phyloP scores from a whole-genome alignment of 2,888 invertebrate species.

The Ormyrus nitidulus region DNA sequence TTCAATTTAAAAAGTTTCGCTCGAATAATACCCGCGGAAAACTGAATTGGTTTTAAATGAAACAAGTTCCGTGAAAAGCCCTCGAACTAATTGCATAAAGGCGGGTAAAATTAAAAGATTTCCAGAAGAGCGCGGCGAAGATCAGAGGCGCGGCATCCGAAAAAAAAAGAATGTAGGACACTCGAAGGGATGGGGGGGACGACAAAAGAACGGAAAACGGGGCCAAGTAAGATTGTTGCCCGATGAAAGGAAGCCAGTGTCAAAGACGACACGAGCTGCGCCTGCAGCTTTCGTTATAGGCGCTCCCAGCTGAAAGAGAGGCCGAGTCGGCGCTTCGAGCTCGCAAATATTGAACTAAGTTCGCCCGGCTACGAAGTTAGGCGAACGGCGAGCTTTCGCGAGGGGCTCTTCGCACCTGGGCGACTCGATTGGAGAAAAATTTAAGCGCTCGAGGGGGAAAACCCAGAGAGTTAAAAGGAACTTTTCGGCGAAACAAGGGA shows the following conservation, averaged over 20 bases:
- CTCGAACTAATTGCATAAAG: conserved; percentile 36
- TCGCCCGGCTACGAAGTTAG: not conserved
- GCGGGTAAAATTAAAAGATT: conserved; percentile 21
- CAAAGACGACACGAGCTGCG: conserved; percentile 17
- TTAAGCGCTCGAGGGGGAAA: too few species aligned
- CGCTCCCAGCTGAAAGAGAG: too few species aligned
- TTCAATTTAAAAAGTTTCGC: conserved; percentile 38
- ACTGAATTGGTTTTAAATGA: conserved; percentile 21
- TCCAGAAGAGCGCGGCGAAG: not conserved
- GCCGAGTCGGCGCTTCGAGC: conserved; percentile 1
- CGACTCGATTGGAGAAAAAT: too few species aligned
- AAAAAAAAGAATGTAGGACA: conserved; percentile 3
- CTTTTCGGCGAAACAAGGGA: too few species aligned
- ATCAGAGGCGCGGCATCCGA: not conserved
- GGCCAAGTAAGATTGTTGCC: not conserved
- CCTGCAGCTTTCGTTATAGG: not conserved
- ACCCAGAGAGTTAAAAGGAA: too few species aligned
- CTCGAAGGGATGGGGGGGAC: not conserved
- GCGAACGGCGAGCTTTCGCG: too few species aligned
- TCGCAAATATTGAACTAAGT: conserved; percentile 44
- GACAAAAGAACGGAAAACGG: not conserved
- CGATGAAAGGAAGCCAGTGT: not conserved
- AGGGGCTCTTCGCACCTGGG: too few species aligned
- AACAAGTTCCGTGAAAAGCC: conserved; percentile 5
- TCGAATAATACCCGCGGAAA: conserved; percentile 15